Base-by-base conservation (phyloP, 2,797 vertebrate genomes). In the Rousettus madagascariensis region DNA sequence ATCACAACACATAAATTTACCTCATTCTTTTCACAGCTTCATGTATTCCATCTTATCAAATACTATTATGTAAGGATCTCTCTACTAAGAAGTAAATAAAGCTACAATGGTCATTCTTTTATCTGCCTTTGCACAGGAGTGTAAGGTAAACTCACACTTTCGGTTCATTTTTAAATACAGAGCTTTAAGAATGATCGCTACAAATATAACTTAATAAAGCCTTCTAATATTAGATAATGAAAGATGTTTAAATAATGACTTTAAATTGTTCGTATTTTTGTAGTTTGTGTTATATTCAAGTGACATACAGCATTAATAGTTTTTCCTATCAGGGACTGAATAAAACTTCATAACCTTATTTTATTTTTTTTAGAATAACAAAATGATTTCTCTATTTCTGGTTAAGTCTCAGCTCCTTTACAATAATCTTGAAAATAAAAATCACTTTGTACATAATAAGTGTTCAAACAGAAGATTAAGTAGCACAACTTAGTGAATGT, bases 131-230 rank as follows among this genome's bases (percentile, higher is more conserved):
- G 78, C 24, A 91, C 30, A 55, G 5, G 11, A 19, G 20, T 72
- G 20, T 33, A 80, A 59, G 65, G 74, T 63, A 87, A 92, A 86
- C 49, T 77, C 19, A 26, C 8, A 74, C 20, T 53, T 16, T 16
- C 61, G 24, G 10, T 51, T 90, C 72, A 79, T 63, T 86, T 90
- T 75, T 59, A 94, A 94, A 91, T 79, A 79, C 41, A 94, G 49
- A 65, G 36, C 22, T 91, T 43, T 57, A n/a, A 57, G 53, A 36
- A 74, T 61, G 53, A 89, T 3, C 80, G 41, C 15, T 59, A 72
- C 11, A 90, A 92, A 61, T 68, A 13, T 26, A 86, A 68, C 53
- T 69, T 53, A 46, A 72, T 59, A 89, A 43, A 80, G 55, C 43
- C 57, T 84, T 69, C 33, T 94, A 92, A 90, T 74, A 79, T 51